Evolutionary conservation across 2,797 vertebrate species (phyloP), one percentile per base, ranked within the genome.

Genomic region (Labeo calbasu): DNA sequence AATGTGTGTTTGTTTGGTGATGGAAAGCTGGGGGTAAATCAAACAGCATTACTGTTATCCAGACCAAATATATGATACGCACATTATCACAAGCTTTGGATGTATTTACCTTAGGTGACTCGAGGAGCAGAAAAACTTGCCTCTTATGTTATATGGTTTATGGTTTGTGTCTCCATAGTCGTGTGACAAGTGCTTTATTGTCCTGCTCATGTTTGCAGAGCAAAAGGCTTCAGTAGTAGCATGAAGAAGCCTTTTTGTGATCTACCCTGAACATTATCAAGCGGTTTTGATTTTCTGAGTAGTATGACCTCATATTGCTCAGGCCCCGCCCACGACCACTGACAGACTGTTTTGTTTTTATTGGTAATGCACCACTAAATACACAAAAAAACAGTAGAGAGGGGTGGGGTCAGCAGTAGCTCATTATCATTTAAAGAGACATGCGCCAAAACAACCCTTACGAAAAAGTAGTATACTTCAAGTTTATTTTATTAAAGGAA

Each of bases 1-100:
- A 61, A 73, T 7, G 11, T 66, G 32, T 43, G 68, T 84, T 84
- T 84, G 40, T 78, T 50, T 84, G 75, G 36, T 71, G 53, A 70
- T 46, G n/a, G 48, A 66, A 66, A 66, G 59, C 59, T 51, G 43
- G 25, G 25, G 40, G 12, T 76, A 73, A 77, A 19, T 83, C 48
- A 46, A 14, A 65, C 59, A 19, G 32, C 15, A 51, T 65, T 65
- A 23, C 40, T 51, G 59, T 73, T 43, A 83, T 76, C 46, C 28
- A 40, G 81, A 19, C 71, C 28, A 68, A 46, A 40, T 70, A 21
- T 77, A 77, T 0, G 7, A 23, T 32, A 50, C 1, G 5, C 23
- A 55, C 15, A 43, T 55, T 57, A 79, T 79, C 65, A 73, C 43
- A 68, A n/a, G 61, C 14, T 66, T 66, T 75, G 21, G 57, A 28